Evolutionary conservation across 1,140 invertebrate genomes (phyloP), one percentile per base, ranked within the genome.

Genomic region (Aphis craccivora): DNA sequence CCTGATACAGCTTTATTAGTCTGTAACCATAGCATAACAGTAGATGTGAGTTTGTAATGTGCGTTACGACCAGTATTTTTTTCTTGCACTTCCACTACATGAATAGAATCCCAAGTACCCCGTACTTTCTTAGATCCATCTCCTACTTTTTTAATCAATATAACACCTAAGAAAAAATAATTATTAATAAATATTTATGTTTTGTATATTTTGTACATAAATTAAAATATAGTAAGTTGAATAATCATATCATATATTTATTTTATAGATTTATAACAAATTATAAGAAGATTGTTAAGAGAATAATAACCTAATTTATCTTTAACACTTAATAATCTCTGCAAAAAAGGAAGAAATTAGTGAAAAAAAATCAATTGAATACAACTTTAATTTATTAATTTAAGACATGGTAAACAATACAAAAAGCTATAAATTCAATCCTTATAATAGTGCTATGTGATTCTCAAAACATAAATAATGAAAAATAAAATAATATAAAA

Each of bases 21-120:
- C 95, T 99, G 99, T 88, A 99, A 96, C 99, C 99, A 99, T 55
- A 99, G 95, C 99, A 99, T 99, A 0, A 98, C 98, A 30, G 99
- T 99, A 0, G 99, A 99, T 48, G 99, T 99, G 94, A 99, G 96
- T 96, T 99, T 99, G 95, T 99, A 99, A 95, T 99, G 99, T 14
- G 99, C 99, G 95, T 97, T 98, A 86, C 98, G 96, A 0, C 99
- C 99, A 94, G 97, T 98, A 43, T 98, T 97, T 95, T 99, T 99
- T 95, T 99, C 99, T 94, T 99, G 98, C 1, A 99, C 99, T 96
- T 99, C 99, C 30, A 99, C 98, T 0, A 99, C 99, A 95, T 99
- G 99, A 95, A 99, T 99, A 6, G 99, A 99, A 95, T 99, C 99
- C 99, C 99, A 99, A 95, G 99, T 99, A 5, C 99, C 98, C 95